Evolutionary conservation across 2,888 invertebrate species (phyloP).

Genomic region (Thymelicus lineola): DNA sequence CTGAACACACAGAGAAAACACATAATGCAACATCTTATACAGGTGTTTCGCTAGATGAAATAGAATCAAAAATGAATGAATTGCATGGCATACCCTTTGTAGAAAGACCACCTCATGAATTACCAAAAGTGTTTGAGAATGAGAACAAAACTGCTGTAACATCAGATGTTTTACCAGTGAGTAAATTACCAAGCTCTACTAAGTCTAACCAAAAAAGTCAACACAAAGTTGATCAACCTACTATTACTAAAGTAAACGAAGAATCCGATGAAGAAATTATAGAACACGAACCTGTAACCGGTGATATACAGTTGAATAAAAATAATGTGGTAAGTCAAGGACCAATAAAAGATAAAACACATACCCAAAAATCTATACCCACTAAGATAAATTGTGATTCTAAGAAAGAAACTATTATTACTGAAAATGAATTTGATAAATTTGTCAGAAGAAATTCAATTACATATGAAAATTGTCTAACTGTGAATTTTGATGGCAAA

Average conservation of each 20-base stretch:
- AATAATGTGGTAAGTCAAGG: slow-evolving; percentile 42
- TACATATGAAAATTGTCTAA: slow-evolving; percentile 71
- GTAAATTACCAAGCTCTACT: slow-evolving; percentile 59
- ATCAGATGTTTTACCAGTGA: slow-evolving; percentile 51
- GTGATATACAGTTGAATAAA: slow-evolving; percentile 49
- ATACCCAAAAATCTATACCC: slow-evolving; percentile 62
- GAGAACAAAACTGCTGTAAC: slow-evolving; percentile 54
- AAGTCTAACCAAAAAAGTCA: slow-evolving; percentile 53
- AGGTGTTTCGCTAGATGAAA: slow-evolving; percentile 62
- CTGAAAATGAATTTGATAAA: slow-evolving; percentile 80
- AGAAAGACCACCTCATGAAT: slow-evolving; percentile 68
- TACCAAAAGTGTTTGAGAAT: slow-evolving; percentile 55
- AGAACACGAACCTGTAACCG: slow-evolving; percentile 57
- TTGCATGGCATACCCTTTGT: slow-evolving; percentile 75
- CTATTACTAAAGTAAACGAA: slow-evolving; percentile 39
- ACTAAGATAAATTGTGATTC: slow-evolving; percentile 53
- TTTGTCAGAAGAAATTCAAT: slow-evolving; percentile 76
- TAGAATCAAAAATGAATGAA: slow-evolving; percentile 81
- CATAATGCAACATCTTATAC: slow-evolving; percentile 47
- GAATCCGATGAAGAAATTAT: slow-evolving; percentile 56
- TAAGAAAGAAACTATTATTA: slow-evolving; percentile 70
- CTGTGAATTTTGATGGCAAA: slow-evolving; percentile 67
- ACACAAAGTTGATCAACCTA: slow-evolving; percentile 31
- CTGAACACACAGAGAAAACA: slow-evolving; percentile 47
- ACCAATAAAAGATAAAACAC: slow-evolving; percentile 55